phyloP scores from a whole-genome alignment of 2,797 vertebrate genomes.

The Trachurus trachurus region DNA sequence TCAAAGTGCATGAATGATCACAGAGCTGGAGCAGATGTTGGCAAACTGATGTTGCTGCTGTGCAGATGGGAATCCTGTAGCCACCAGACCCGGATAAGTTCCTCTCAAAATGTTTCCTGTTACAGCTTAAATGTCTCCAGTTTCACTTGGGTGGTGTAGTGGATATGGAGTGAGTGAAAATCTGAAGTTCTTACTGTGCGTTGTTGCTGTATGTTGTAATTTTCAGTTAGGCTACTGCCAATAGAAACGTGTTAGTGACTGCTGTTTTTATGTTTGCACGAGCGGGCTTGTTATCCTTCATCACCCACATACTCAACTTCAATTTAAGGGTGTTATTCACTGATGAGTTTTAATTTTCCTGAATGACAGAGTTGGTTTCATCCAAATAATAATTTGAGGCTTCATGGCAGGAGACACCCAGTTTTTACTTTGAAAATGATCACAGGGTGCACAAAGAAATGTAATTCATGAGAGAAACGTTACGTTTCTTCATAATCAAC shows the following conservation, averaged over 20 bases:
- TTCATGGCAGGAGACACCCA: slow-evolving; percentile 22
- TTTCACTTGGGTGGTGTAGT: background rate
- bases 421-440: slow-evolving; percentile 25
- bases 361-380: slow-evolving; percentile 25
- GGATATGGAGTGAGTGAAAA: background rate
- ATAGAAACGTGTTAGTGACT: background rate
- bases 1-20: slow-evolving; percentile 88
- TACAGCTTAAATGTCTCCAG: slow-evolving; percentile 12
- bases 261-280: background rate
- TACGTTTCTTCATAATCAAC: background rate
- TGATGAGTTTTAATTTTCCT: slow-evolving; percentile 49
- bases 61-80: slow-evolving; percentile 44
- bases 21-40: slow-evolving; percentile 85
- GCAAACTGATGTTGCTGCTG: slow-evolving; percentile 29
- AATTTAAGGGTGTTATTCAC: slow-evolving; percentile 35
- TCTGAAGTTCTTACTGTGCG: background rate
- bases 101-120: slow-evolving; percentile 12
- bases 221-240: slow-evolving; percentile 18
- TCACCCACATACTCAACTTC: slow-evolving; percentile 3
- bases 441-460: slow-evolving; percentile 5
- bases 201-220: slow-evolving; percentile 12
- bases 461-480: slow-evolving; percentile 5
- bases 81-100: slow-evolving; percentile 1
- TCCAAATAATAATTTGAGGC: slow-evolving; percentile 41
- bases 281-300: slow-evolving; percentile 9